Evolutionary conservation across 2,113 vertebrate genomes (phyloP).

Genomic region (Rhegmatorhina hoffmannsi): DNA sequence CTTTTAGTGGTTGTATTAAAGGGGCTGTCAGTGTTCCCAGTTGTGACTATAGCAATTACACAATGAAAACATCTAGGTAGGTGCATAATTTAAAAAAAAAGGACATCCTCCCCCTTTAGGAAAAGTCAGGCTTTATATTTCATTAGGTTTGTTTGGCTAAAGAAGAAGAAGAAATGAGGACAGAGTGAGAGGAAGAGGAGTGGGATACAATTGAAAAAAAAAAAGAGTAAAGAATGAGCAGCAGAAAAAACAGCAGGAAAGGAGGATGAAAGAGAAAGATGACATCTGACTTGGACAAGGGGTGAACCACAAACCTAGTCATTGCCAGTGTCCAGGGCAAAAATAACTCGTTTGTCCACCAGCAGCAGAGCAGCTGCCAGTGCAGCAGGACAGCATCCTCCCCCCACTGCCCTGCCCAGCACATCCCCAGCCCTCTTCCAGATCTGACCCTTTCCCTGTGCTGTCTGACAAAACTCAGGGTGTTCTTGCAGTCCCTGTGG

Average conservation of each 20-base stretch:
- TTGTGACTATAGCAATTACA: conserved; percentile 8
- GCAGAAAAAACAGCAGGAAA: background rate
- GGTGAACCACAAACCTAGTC: conserved; percentile 26
- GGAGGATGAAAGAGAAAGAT: background rate
- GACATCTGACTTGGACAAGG: conserved; percentile 19
- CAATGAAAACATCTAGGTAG: conserved; percentile 7
- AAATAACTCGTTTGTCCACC: background rate
- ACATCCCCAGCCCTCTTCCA: background rate
- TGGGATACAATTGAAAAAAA: background rate
- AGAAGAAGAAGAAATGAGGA: background rate
- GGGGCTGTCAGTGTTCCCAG: background rate
- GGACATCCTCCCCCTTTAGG: background rate
- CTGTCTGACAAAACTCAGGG: background rate
- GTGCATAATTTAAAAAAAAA: conserved; percentile 30
- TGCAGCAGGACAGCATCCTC: background rate
- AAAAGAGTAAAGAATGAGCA: background rate
- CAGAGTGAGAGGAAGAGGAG: background rate
- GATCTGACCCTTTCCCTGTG: background rate
- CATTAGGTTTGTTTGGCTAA: background rate
- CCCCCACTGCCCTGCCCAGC: accelerated
- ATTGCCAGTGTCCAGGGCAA: conserved; percentile 7
- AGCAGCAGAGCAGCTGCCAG: background rate
- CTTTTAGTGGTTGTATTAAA: conserved; percentile 40
- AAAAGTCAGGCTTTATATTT: conserved; percentile 6
- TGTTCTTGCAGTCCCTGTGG: conserved; percentile 45